Percentiles rank a stretch among this genome's conserved stretches.
These are phyloP conservation scores for Pollenia angustigena DNA, from an alignment of 2,888 invertebrate species.

Conservation along the genomic window DNA sequence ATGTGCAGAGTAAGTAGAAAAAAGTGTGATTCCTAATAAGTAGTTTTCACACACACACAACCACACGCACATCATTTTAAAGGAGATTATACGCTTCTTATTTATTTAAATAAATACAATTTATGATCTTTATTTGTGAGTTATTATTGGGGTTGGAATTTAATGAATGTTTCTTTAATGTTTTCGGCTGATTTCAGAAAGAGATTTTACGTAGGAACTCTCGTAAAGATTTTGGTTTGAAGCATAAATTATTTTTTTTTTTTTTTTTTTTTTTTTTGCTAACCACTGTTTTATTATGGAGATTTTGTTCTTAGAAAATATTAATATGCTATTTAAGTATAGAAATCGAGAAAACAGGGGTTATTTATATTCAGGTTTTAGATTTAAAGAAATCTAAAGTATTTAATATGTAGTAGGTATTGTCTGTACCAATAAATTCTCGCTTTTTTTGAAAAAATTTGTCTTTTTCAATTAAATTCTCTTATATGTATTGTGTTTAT, in stretches of 20 bases:
- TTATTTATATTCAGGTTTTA: too few species aligned
- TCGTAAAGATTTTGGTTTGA: background rate
- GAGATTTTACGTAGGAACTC: background rate
- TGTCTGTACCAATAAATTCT: too few species aligned
- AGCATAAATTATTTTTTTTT: constrained; percentile 38
- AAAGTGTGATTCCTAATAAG: constrained; percentile 7
- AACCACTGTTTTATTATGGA: background rate
- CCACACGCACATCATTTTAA: constrained; percentile 24
- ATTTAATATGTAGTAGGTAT: too few species aligned
- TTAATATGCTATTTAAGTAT: too few species aligned
- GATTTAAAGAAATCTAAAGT: too few species aligned
- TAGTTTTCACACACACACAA: constrained; percentile 17
- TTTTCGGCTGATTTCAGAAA: constrained; percentile 25
- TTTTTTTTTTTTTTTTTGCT: background rate
- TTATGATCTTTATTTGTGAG: constrained; percentile 58
- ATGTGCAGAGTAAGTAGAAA: constrained; percentile 7
- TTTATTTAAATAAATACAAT: constrained; percentile 47
- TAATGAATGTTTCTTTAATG: constrained; percentile 3
- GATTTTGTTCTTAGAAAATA: constrained; percentile 2
- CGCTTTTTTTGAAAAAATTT: too few species aligned
- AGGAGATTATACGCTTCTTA: constrained; percentile 34
- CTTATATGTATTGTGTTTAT: too few species aligned
- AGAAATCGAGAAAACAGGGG: too few species aligned
- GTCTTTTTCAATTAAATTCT: too few species aligned
- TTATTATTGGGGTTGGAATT: constrained; percentile 57